phyloP scores from a whole-genome alignment of 2,113 vertebrate species.

The Aptenodytes patagonicus region DNA sequence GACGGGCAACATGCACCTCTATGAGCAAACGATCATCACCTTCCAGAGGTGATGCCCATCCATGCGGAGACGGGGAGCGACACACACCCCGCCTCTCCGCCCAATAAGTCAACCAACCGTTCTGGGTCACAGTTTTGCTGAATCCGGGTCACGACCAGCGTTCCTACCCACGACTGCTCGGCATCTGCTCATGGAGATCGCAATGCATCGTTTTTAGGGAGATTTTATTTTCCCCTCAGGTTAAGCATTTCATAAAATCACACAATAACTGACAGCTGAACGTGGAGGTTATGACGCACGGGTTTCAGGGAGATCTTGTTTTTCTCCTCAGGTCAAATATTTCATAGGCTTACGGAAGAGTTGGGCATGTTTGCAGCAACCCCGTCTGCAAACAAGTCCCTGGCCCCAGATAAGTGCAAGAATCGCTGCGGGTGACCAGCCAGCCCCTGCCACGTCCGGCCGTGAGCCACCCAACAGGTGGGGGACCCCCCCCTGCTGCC shows the following conservation, averaged over 20 bases:
- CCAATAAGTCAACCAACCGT: rapidly evolving
- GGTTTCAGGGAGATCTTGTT: neutral
- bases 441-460: neutral
- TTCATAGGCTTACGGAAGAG: neutral
- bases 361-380: neutral
- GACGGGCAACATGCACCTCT: neutral
- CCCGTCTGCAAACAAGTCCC: neutral
- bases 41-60: neutral
- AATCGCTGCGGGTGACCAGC: rapidly evolving
- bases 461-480: neutral
- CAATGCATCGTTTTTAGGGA: rapidly evolving
- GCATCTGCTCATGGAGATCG: neutral
- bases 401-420: rapidly evolving
- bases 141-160: rapidly evolving
- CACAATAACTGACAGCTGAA: neutral
- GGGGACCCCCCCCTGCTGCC: neutral
- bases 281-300: rapidly evolving
- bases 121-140: neutral
- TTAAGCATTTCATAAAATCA: neutral
- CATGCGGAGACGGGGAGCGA: rapidly evolving
- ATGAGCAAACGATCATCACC: neutral
- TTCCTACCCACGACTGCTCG: rapidly evolving
- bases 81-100: rapidly evolving
- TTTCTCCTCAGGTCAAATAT: neutral
- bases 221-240: neutral